Conservation (phyloP, 2,888 invertebrate species). For the Dioctria linearis region DNA sequence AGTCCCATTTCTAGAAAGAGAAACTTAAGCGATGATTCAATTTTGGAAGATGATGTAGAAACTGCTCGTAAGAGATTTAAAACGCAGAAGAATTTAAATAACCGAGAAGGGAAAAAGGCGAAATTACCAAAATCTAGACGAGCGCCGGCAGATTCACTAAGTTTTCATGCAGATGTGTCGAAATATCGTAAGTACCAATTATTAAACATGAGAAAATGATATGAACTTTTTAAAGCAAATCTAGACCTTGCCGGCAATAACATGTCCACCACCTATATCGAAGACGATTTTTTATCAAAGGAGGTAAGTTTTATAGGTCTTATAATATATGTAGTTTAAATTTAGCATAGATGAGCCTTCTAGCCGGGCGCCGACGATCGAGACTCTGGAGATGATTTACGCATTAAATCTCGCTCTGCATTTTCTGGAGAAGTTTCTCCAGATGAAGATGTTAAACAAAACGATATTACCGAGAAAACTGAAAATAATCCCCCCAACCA, state of each 20-base stretch:
- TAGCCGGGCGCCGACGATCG: constrained; percentile 25
- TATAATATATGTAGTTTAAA: not conserved
- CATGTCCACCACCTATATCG: not conserved
- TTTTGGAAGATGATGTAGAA: not conserved
- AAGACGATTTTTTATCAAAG: not conserved
- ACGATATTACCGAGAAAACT: not conserved
- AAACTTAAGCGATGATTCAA: not conserved
- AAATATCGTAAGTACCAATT: constrained; percentile 2
- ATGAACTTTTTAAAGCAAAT: not conserved
- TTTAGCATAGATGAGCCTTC: not conserved
- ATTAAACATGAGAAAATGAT: not conserved
- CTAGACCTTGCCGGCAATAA: not conserved
- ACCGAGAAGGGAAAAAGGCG: not conserved
- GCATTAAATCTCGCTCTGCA: not conserved
- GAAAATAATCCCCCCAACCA: not conserved
- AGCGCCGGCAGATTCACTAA: not conserved
- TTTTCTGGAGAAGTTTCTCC: not conserved
- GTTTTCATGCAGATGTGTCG: not conserved
- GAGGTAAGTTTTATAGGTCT: not conserved
- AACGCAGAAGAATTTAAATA: not conserved
- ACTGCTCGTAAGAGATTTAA: not conserved
- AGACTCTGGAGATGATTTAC: constrained; percentile 18
- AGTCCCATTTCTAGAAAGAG: not conserved
- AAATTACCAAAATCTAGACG: constrained; percentile 9
- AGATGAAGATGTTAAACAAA: not conserved